phyloP scores from a whole-genome alignment of 1,140 invertebrate species.

The Drosophila erecta region DNA sequence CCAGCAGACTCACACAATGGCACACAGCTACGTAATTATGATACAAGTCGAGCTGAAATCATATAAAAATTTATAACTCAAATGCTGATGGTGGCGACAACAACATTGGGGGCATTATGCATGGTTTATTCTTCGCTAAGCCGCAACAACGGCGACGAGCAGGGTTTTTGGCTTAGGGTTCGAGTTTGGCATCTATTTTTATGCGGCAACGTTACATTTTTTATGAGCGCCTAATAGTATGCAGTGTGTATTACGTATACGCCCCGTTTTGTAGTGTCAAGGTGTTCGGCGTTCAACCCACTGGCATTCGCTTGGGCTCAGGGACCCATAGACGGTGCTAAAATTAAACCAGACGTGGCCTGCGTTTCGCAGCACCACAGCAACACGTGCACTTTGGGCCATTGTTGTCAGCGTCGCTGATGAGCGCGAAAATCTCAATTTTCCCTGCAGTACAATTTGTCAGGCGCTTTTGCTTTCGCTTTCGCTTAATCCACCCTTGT shows the following conservation, averaged over 20 bases:
- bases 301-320: conserved; percentile 12
- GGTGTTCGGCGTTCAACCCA: conserved; percentile 17
- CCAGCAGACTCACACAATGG: conserved; percentile 9
- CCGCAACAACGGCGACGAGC: conserved; percentile 10
- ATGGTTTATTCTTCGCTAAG: conserved; percentile 44
- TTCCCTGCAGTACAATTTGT: conserved; percentile 80
- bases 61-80: conserved; percentile 77
- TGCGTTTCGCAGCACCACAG: conserved; percentile 55
- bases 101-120: too few relatives aligned
- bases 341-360: conserved; percentile 79
- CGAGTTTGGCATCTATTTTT: conserved; percentile 68
- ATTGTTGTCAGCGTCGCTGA: conserved; percentile 52
- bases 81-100: conserved; percentile 72
- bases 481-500: conserved; percentile 12
- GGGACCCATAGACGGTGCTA: conserved; percentile 52
- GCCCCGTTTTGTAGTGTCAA: conserved; percentile 63
- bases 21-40: conserved; percentile 53
- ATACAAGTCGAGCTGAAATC: conserved; percentile 49
- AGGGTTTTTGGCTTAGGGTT: not conserved
- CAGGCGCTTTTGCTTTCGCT: conserved; percentile 34
- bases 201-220: conserved; percentile 73
- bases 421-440: conserved; percentile 80
- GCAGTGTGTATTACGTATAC: conserved; percentile 61
- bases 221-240: conserved; percentile 77
- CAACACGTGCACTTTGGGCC: conserved; percentile 66